These are phyloP conservation scores for Aquatica leii DNA, from an alignment of 2,888 invertebrate species.

Conservation along the genomic window DNA sequence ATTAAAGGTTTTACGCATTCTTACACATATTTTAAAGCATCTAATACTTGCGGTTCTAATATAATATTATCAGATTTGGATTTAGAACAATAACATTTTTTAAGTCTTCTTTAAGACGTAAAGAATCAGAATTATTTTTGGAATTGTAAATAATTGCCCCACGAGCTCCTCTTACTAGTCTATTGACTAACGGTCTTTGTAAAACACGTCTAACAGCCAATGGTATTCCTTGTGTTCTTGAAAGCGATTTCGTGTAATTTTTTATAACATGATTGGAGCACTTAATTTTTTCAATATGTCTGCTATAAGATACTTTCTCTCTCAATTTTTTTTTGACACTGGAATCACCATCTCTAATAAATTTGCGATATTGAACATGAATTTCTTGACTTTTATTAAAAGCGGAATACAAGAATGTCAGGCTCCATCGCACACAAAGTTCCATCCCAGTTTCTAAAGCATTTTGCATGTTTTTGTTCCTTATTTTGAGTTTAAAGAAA, in stretches of 20 bases:
- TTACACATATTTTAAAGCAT: too few relatives aligned
- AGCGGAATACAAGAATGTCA: not conserved
- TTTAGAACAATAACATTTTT: too few relatives aligned
- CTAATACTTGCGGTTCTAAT: too few relatives aligned
- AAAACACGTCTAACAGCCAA: too few relatives aligned
- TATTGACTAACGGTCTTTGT: too few relatives aligned
- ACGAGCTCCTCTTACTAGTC: too few relatives aligned
- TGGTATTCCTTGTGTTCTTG: too few relatives aligned
- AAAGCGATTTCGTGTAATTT: not conserved
- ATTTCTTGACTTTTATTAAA: not conserved
- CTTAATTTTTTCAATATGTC: not conserved
- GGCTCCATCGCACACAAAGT: not conserved
- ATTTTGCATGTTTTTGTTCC: conserved; percentile 14
- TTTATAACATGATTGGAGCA: not conserved
- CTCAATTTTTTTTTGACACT: not conserved
- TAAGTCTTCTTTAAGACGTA: too few relatives aligned
- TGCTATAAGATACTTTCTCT: not conserved
- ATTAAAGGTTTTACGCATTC: too few relatives aligned
- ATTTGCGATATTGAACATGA: not conserved
- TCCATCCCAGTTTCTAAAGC: not conserved
- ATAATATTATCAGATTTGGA: too few relatives aligned
- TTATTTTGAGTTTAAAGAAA: conserved; percentile 5
- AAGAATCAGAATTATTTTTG: too few relatives aligned
- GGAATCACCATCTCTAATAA: not conserved
- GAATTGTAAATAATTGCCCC: too few relatives aligned